Conservation (phyloP, 1,140 invertebrate genomes). For the Branchinecta lynchi region DNA sequence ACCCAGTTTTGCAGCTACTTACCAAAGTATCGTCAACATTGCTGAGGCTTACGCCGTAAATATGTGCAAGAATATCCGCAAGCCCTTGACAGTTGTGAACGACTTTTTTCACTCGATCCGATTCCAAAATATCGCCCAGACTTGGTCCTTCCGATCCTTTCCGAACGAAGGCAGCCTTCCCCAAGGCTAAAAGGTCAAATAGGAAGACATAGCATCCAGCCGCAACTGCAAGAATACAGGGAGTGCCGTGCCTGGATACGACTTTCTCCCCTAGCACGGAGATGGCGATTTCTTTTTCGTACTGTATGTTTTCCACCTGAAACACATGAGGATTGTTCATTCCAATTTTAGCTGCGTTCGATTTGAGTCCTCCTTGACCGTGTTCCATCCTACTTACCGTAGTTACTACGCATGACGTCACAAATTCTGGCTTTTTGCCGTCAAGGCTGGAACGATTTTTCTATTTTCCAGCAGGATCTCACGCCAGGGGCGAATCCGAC, state of each 20-base stretch:
- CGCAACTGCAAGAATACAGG: neutral
- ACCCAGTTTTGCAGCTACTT: neutral
- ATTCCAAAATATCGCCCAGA: neutral
- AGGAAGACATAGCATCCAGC: neutral
- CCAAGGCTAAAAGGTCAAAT: neutral
- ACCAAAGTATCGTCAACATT: constrained; percentile 1
- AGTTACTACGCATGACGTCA: too few relatives aligned
- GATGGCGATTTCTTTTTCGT: too few relatives aligned
- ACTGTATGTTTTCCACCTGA: too few relatives aligned
- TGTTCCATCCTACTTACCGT: too few relatives aligned
- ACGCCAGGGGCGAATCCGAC: too few relatives aligned
- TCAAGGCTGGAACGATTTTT: too few relatives aligned
- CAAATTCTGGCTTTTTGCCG: too few relatives aligned
- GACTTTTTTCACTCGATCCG: neutral
- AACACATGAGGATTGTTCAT: too few relatives aligned
- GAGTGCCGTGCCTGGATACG: neutral
- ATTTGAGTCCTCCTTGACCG: too few relatives aligned
- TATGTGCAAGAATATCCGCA: neutral
- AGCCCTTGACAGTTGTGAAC: constrained; percentile 3
- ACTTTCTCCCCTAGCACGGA: too few relatives aligned
- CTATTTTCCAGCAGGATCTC: too few relatives aligned
- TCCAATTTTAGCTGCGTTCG: too few relatives aligned
- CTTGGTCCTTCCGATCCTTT: neutral
- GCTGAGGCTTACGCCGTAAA: neutral
- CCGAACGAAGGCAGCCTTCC: neutral